Percentiles rank a stretch among this genome's conserved stretches.
phyloP scores from a whole-genome alignment of 2,888 invertebrate genomes.

The Athetis lepigone region DNA sequence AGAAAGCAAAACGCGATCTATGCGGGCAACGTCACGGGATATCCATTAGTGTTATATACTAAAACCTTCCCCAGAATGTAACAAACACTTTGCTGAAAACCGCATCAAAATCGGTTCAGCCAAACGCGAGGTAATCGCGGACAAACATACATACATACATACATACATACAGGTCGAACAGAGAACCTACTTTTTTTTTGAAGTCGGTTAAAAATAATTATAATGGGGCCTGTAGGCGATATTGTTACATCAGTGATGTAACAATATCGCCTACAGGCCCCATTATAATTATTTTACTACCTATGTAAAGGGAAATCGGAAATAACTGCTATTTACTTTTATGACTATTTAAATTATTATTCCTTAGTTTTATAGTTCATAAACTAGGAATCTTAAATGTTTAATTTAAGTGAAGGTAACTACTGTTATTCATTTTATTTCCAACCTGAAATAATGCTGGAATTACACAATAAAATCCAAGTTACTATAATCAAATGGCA shows the following conservation, averaged over 20 bases:
- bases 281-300: conserved; percentile 49
- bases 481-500: not conserved
- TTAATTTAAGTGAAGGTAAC: conserved; percentile 6
- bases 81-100: too few species aligned
- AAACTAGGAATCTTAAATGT: conserved; percentile 21
- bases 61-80: too few species aligned
- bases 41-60: too few species aligned
- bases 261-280: conserved; percentile 56
- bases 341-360: conserved; percentile 18
- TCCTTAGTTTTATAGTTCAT: conserved; percentile 17
- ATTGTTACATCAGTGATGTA: too few species aligned
- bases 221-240: conserved; percentile 47
- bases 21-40: too few species aligned
- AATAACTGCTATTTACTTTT: conserved; percentile 28
- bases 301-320: conserved; percentile 32
- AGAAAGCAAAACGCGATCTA: too few species aligned
- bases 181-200: too few species aligned
- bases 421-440: conserved; percentile 8
- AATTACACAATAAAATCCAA: not conserved
- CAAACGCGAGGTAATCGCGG: too few species aligned
- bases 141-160: too few species aligned
- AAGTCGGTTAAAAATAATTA: too few species aligned
- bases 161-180: too few species aligned
- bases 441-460: conserved; percentile 1
- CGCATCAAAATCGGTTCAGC: too few species aligned